These are phyloP conservation scores for Illadopsis cleaveri DNA, from an alignment of 2,113 vertebrate species.

Conservation along the genomic window DNA sequence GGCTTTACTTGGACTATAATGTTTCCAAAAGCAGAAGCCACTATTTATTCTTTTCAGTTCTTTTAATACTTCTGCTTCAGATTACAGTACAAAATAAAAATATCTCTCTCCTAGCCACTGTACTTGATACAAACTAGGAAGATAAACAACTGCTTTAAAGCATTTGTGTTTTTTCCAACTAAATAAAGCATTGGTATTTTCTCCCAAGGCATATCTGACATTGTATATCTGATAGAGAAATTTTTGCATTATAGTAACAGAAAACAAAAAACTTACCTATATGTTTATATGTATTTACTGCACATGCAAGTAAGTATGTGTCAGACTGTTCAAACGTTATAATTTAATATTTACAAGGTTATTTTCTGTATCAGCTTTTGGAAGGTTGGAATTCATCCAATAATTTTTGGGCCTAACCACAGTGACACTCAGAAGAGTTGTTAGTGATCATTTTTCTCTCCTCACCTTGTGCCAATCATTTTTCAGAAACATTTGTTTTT, in stretches of 20 bases:
- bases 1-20: not conserved
- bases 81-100: not conserved
- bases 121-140: not conserved
- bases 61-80: not conserved
- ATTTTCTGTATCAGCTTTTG: not conserved
- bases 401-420: not conserved
- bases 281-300: not conserved
- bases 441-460: not conserved
- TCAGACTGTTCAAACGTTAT: not conserved
- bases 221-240: not conserved
- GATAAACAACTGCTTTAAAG: not conserved
- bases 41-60: not conserved
- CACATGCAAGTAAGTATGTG: not conserved
- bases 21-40: not conserved
- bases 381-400: not conserved
- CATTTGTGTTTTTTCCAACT: not conserved
- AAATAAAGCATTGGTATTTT: not conserved
- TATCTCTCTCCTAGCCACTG: not conserved
- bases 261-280: not conserved
- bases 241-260: not conserved
- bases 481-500: constrained; percentile 24
- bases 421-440: not conserved
- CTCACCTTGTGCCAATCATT: not conserved
- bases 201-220: not conserved
- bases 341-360: not conserved